Evolutionary conservation across 2,113 vertebrate genomes (phyloP).

Genomic region (Halichoeres trimaculatus): DNA sequence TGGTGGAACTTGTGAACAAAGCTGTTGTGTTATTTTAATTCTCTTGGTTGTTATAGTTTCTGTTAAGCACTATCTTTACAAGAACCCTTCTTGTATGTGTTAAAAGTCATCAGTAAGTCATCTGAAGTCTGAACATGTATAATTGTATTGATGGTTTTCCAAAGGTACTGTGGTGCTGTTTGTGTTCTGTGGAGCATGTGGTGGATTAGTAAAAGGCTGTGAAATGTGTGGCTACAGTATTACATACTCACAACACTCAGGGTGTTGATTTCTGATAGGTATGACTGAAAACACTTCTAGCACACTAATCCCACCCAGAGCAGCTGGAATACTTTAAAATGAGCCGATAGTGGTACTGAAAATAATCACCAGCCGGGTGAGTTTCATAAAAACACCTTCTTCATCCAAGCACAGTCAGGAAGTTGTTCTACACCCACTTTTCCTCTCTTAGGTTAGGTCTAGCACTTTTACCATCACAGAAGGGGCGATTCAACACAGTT

Average conservation of each 20-base stretch:
- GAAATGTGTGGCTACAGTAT: conserved; percentile 38
- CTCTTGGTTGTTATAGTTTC: conserved; percentile 27
- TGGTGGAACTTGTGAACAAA: neutral
- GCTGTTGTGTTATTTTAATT: conserved; percentile 35
- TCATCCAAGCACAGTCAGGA: neutral
- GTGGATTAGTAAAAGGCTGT: conserved; percentile 45
- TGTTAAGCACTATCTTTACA: conserved; percentile 67
- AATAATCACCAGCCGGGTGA: conserved; percentile 13
- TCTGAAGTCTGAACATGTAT: conserved; percentile 26
- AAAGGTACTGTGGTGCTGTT: conserved; percentile 68
- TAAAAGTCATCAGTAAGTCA: conserved; percentile 33
- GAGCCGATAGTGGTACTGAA: conserved; percentile 9
- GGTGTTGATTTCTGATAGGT: conserved; percentile 18
- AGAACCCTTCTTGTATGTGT: conserved; percentile 45
- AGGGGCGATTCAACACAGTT: conserved; percentile 26
- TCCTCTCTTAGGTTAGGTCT: conserved; percentile 38
- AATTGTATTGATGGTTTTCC: conserved; percentile 60
- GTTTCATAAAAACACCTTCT: neutral
- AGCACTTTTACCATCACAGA: conserved; percentile 61
- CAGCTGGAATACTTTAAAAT: conserved; percentile 3
- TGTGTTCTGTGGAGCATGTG: conserved; percentile 36
- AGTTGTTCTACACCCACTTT: conserved; percentile 17
- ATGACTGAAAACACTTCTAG: conserved; percentile 10
- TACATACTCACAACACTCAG: conserved; percentile 13
- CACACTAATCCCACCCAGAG: conserved; percentile 26